Percentiles rank a stretch among this genome's conserved stretches.
These are phyloP conservation scores for Sylvilagus floridanus DNA, from an alignment of 2,797 vertebrate genomes.

Conservation along the genomic window DNA sequence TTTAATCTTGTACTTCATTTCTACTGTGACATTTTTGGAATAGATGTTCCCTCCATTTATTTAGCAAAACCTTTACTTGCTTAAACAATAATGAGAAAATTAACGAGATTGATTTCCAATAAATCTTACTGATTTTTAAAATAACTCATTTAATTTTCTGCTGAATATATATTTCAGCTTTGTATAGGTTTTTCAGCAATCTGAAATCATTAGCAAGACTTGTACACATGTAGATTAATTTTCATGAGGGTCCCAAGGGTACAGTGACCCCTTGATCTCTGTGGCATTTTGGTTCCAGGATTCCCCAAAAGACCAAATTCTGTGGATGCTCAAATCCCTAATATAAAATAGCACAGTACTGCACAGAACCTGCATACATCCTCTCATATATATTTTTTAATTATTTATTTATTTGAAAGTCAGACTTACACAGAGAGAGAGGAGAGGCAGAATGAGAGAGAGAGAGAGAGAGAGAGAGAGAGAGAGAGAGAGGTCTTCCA, in stretches of 20 bases:
- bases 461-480: too few species aligned
- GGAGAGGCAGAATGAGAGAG: too few species aligned
- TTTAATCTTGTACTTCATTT: neutral
- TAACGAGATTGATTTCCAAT: neutral
- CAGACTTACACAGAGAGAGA: too few species aligned
- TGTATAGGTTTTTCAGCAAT: neutral
- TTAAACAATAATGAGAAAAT: neutral
- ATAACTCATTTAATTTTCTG: constrained; percentile 11
- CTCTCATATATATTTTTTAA: too few species aligned
- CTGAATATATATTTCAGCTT: neutral
- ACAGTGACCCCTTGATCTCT: too few species aligned
- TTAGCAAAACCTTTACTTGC: constrained; percentile 7
- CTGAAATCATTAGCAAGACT: neutral
- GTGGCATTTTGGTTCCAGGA: too few species aligned
- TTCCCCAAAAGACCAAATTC: too few species aligned
- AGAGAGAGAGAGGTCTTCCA: too few species aligned
- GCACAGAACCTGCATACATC: too few species aligned
- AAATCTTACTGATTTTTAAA: neutral
- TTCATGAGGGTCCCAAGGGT: neutral
- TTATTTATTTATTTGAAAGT: too few species aligned
- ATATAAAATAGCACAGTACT: too few species aligned
- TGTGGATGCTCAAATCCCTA: too few species aligned
- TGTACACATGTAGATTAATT: neutral
- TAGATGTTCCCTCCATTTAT: neutral
- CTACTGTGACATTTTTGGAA: neutral